Evolutionary conservation across 2,797 vertebrate species (phyloP), one percentile per base, ranked within the genome.

Genomic region (Sebastes kiyomatsui): DNA sequence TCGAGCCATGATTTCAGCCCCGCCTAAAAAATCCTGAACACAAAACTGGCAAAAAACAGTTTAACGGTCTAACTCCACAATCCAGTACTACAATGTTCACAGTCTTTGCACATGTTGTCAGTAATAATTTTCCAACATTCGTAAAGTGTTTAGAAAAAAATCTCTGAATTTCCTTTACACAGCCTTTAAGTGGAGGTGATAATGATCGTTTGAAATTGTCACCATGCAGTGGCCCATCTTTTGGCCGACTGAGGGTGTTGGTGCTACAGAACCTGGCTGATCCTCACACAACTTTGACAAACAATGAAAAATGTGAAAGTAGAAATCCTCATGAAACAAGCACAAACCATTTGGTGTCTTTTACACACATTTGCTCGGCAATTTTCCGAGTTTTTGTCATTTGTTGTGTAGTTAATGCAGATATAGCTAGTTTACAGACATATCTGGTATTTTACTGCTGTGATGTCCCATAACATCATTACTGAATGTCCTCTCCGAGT

Each of bases 71-170:
- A 42, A 42, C 38, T 7, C 38, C 38, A 42, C 38, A 42, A 42
- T 42, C 14, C 38, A 42, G 38, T 16, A 42, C 38, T 42, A 42
- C 38, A 42, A 42, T 42, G 14, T 42, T 42, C 0, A 0, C 38
- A 42, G 38, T 6, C 38, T 42, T 6, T 42, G 38, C 13, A 42
- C 38, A 38, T 38, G 38, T 38, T 38, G 12, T 42, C 38, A 42
- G 38, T 42, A 42, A 42, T 42, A 0, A 42, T 42, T 42, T 42
- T 42, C 38, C 38, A 42, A 42, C 0, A 42, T 42, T 0, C 0
- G 6, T 42, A 42, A 42, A 14, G 38, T 42, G 38, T 42, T 42
- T 0, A 42, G 38, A 42, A 42, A 42, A 42, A 42, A 42, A 42
- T 14, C 38, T 14, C 38, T 14, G 38, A 42, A 42, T 42, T 42